Evolutionary conservation across 2,797 vertebrate genomes (phyloP), one percentile per base, ranked within the genome.

Genomic region (Clarias pachynema): DNA sequence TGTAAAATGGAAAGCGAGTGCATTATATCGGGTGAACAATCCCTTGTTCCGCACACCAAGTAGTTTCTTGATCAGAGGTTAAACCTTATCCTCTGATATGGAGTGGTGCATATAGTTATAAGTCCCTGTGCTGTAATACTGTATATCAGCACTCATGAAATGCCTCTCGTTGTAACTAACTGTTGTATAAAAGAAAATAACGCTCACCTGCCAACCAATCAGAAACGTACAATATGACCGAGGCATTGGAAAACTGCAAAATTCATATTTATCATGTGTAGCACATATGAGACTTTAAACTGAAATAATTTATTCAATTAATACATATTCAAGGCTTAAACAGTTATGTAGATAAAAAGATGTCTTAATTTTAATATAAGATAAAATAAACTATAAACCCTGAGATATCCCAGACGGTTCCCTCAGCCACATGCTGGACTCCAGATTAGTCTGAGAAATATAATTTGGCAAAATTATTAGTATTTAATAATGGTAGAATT

Each of bases 401-500:
- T 9, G 40, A 44, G 72, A 74, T 18, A 29, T 56, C 24, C 18
- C 49, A 16, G 15, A 69, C 16, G 44, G 37, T 15, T 8, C 15
- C 10, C 8, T 75, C 9, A 37, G 10, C 31, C 57, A 77, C 22
- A 2, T 24, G 15, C 75, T 60, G 56, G 56, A 57, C n/a, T 31
- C 1, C 26, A 10, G 56, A 75, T 75, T 75, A 75, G 44, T 75
- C n/a, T 57, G 73, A 56, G 49, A 37, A 34, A 60, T 60, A 60
- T 60, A 8, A 78, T 60, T 34, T 78, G 29, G 59, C 20, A 14
- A 9, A 37, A 60, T 78, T 37, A 78, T 78, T 78, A 78, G 75
- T 78, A 37, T 78, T 78, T 60, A 60, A 78, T 78, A 78, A 77
- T 34, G 29, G 18, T 31, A 34, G 56, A 75, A 29, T 75, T 56